Percentiles rank a stretch among this genome's conserved stretches.
These are phyloP conservation scores for Gorsachius goisagi DNA, from an alignment of 2,113 vertebrate species.

Conservation along the genomic window DNA sequence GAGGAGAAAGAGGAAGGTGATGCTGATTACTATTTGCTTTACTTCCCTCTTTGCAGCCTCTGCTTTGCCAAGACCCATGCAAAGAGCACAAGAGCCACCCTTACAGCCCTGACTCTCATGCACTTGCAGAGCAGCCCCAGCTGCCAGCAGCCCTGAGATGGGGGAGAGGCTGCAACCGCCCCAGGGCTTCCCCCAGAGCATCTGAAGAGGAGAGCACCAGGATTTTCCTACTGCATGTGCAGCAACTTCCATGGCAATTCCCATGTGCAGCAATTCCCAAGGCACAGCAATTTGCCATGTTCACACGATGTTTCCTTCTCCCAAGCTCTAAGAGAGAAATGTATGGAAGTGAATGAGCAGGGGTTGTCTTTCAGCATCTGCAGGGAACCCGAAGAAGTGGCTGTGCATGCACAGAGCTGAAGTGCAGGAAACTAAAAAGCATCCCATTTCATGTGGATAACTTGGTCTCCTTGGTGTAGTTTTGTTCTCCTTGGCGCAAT, in stretches of 20 bases:
- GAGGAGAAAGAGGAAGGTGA: neutral
- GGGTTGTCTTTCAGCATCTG: neutral
- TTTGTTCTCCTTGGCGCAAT: neutral
- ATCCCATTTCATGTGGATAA: neutral
- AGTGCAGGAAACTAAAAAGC: neutral
- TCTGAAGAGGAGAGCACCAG: neutral
- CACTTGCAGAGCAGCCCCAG: neutral
- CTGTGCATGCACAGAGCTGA: neutral
- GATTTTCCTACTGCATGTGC: neutral
- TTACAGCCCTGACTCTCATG: neutral
- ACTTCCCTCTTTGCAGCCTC: neutral
- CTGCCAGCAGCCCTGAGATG: neutral
- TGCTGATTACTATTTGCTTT: neutral
- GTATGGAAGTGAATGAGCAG: neutral
- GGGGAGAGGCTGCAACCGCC: neutral
- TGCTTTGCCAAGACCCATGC: neutral
- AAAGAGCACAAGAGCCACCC: neutral
- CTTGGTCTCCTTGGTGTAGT: neutral
- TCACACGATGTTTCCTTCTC: neutral
- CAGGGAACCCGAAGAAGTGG: neutral
- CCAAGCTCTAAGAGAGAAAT: neutral
- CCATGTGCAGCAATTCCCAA: neutral
- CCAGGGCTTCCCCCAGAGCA: neutral
- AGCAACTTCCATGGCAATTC: neutral
- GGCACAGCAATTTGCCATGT: neutral